Conservation (phyloP, 2,797 vertebrate species). For the Sandelia bainsii region DNA sequence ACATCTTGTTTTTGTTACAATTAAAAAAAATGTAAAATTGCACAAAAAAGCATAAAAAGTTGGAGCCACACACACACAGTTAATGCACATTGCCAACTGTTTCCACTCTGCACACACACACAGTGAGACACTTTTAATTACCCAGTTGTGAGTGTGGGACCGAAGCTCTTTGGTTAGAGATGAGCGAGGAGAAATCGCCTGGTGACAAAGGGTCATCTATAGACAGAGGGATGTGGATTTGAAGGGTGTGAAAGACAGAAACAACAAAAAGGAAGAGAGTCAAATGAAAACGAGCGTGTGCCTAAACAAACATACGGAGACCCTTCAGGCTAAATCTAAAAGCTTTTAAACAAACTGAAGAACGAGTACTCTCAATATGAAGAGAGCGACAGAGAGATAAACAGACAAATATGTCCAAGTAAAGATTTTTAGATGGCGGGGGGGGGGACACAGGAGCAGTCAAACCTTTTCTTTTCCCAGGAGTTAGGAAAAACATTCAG, state of each 20-base stretch:
- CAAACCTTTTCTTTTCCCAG: conserved; percentile 47
- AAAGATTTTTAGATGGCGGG: conserved; percentile 8
- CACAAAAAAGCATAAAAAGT: not conserved
- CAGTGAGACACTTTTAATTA: conserved; percentile 17
- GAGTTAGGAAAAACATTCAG: conserved; percentile 3
- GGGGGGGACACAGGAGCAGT: not conserved
- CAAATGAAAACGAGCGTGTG: conserved; percentile 61
- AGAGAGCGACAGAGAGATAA: conserved; percentile 33
- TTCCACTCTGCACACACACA: conserved; percentile 6
- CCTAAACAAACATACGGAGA: conserved; percentile 59
- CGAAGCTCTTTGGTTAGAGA: conserved; percentile 14
- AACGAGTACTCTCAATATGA: conserved; percentile 51
- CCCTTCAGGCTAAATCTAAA: conserved; percentile 61
- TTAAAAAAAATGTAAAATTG: not conserved
- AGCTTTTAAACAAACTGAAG: conserved; percentile 74
- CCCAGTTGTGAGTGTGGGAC: conserved; percentile 26
- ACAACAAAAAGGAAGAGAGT: conserved; percentile 45
- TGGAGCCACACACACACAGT: not conserved
- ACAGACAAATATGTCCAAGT: conserved; percentile 38
- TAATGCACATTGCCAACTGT: not conserved
- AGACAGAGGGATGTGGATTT: conserved; percentile 47
- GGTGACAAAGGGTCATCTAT: conserved; percentile 47
- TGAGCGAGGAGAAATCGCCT: conserved; percentile 15
- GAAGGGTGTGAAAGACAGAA: conserved; percentile 54
- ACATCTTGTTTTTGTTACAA: not conserved